phyloP scores from a whole-genome alignment of 2,888 invertebrate genomes.

The Dicyrtomina minuta region DNA sequence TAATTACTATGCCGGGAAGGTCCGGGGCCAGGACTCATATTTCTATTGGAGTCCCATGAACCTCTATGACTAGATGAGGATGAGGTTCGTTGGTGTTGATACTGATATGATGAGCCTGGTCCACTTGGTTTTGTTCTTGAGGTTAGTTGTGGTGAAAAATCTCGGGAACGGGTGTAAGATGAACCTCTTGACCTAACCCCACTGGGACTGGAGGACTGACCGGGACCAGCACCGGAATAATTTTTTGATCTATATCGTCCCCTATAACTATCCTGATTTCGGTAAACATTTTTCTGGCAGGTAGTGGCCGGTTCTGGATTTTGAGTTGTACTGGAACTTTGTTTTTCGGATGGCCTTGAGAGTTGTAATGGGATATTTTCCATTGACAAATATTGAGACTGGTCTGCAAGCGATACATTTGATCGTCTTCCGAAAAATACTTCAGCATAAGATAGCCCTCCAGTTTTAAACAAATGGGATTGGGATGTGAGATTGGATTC shows the following conservation, averaged over 20 bases:
- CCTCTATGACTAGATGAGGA: constrained; percentile 9
- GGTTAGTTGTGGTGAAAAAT: constrained; percentile 1
- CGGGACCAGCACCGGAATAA: constrained; percentile 5
- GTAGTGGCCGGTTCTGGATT: neutral
- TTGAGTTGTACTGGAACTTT: neutral
- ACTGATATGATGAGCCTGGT: neutral
- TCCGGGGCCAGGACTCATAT: neutral
- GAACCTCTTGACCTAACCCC: neutral
- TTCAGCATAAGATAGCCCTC: constrained; percentile 50
- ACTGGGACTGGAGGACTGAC: neutral
- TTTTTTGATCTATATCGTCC: constrained; percentile 17
- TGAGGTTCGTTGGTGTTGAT: neutral
- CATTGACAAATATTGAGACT: constrained; percentile 24
- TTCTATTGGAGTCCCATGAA: neutral
- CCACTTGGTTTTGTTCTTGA: neutral
- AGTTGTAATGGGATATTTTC: constrained; percentile 37
- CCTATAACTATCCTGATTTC: neutral
- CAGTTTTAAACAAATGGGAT: constrained; percentile 30
- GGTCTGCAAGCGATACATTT: constrained; percentile 9
- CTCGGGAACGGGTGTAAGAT: neutral
- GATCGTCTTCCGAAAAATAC: constrained; percentile 44
- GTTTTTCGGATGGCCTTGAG: neutral
- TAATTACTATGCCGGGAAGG: neutral
- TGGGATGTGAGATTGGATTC: constrained; percentile 8
- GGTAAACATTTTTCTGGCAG: neutral